phyloP scores from a whole-genome alignment of 2,888 invertebrate species.

The Heliconius cydno region DNA sequence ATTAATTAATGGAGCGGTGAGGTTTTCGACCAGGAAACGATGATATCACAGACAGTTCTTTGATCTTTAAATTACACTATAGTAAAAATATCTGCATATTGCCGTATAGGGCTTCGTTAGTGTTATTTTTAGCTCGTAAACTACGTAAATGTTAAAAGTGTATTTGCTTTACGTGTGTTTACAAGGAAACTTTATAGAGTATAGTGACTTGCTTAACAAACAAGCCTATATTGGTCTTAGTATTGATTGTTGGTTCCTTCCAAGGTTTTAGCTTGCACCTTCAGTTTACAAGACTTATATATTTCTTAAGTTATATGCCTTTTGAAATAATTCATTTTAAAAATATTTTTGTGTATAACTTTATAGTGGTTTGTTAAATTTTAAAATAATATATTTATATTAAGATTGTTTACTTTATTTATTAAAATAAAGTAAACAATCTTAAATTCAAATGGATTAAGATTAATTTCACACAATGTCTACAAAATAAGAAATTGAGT shows the following conservation, averaged over 20 bases:
- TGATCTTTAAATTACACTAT: conserved; percentile 59
- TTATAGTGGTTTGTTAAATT: not conserved
- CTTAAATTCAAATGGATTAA: not conserved
- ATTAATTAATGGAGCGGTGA: conserved; percentile 60
- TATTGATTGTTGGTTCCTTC: conserved; percentile 33
- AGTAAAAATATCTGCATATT: conserved; percentile 50
- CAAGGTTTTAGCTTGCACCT: conserved; percentile 8
- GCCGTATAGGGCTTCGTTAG: conserved; percentile 59
- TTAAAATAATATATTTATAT: not conserved
- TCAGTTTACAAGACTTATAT: not conserved
- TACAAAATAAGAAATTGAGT: not conserved
- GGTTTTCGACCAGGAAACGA: conserved; percentile 64
- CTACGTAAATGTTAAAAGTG: conserved; percentile 54
- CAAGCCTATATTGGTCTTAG: conserved; percentile 13
- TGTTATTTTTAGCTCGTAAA: conserved; percentile 74
- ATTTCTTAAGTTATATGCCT: not conserved
- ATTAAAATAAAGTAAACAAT: not conserved
- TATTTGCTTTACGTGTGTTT: conserved; percentile 58
- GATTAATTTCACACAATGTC: not conserved
- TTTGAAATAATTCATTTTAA: not conserved
- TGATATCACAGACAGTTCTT: conserved; percentile 72
- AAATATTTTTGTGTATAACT: not conserved
- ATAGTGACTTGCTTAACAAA: conserved; percentile 34
- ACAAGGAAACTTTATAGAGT: conserved; percentile 35
- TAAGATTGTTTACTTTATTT: no score